Evolutionary conservation across 2,797 vertebrate genomes (phyloP).

Genomic region (Cyclopterus lumpus): DNA sequence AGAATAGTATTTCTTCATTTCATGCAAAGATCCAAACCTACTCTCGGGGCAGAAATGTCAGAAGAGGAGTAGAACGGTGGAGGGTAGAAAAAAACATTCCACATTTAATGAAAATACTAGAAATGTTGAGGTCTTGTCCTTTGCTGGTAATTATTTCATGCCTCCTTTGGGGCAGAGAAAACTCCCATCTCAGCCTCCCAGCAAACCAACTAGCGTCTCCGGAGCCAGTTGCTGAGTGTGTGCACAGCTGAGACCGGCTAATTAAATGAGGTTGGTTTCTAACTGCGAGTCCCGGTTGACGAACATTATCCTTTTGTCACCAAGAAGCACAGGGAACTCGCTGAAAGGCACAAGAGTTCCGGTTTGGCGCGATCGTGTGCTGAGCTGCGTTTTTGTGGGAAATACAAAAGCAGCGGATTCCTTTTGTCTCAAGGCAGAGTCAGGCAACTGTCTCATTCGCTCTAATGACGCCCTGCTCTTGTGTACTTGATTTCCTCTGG

Average conservation of each 20-base stretch:
- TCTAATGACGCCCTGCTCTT: conserved; percentile 47
- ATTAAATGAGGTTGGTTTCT: conserved; percentile 80
- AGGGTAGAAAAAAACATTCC: conserved; percentile 31
- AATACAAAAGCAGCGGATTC: conserved; percentile 44
- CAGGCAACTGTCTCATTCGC: conserved; percentile 54
- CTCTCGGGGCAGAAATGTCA: conserved; percentile 31
- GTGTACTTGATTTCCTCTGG: conserved; percentile 41
- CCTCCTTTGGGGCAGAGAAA: conserved; percentile 66
- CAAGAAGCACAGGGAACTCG: conserved; percentile 50
- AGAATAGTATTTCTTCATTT: conserved; percentile 33
- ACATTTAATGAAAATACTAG: conserved; percentile 70
- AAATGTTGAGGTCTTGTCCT: conserved; percentile 61
- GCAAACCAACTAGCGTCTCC: conserved; percentile 58
- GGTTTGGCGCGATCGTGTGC: conserved; percentile 41
- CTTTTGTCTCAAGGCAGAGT: conserved; percentile 53
- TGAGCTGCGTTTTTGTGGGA: conserved; percentile 37
- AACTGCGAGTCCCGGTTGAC: conserved; percentile 61
- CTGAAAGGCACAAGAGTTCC: conserved; percentile 51
- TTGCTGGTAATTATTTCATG: conserved; percentile 75
- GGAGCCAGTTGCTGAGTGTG: conserved; percentile 63
- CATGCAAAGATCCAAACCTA: conserved; percentile 34
- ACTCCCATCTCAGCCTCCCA: conserved; percentile 60
- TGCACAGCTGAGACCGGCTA: conserved; percentile 79
- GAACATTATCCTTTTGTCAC: conserved; percentile 67
- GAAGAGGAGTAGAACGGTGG: not conserved